A percentile compares a stretch with the other conserved stretches of the same genome.
Evolutionary conservation across 2,888 invertebrate genomes (phyloP).

Genomic region (Athetis lepigone): DNA sequence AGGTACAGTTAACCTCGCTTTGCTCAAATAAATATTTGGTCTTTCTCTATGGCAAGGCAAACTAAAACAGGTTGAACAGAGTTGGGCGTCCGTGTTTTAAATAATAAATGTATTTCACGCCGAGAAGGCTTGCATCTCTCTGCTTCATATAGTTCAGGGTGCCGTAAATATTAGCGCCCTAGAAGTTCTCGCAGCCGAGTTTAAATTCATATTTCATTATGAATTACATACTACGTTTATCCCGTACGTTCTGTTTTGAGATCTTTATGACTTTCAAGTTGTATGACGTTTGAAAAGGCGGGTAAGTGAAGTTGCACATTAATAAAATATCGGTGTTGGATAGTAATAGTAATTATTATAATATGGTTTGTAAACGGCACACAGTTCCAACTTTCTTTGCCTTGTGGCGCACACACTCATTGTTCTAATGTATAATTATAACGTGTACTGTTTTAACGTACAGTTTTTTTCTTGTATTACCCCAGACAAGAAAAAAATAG

Average conservation of each 20-base stretch:
- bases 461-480: too few relatives aligned
- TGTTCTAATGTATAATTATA: background rate
- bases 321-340: background rate
- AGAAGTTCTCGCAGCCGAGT: background rate
- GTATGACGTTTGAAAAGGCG: background rate
- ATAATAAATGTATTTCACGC: constrained; percentile 57
- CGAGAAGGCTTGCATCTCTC: constrained; percentile 16
- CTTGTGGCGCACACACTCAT: too few relatives aligned
- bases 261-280: background rate
- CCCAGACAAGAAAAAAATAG: too few relatives aligned
- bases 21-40: constrained; percentile 41
- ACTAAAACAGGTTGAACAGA: constrained; percentile 23
- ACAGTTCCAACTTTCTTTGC: background rate
- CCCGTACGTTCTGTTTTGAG: background rate
- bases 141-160: constrained; percentile 18
- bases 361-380: background rate
- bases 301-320: background rate
- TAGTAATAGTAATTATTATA: too few relatives aligned
- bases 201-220: background rate
- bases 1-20: constrained; percentile 4
- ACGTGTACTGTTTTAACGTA: too few relatives aligned
- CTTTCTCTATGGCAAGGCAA: constrained; percentile 36
- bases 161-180: constrained; percentile 17
- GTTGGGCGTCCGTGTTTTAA: constrained; percentile 44
- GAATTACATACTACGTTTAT: too few relatives aligned